phyloP scores from a whole-genome alignment of 2,113 vertebrate species.

The Sinocyclocheilus grahami region DNA sequence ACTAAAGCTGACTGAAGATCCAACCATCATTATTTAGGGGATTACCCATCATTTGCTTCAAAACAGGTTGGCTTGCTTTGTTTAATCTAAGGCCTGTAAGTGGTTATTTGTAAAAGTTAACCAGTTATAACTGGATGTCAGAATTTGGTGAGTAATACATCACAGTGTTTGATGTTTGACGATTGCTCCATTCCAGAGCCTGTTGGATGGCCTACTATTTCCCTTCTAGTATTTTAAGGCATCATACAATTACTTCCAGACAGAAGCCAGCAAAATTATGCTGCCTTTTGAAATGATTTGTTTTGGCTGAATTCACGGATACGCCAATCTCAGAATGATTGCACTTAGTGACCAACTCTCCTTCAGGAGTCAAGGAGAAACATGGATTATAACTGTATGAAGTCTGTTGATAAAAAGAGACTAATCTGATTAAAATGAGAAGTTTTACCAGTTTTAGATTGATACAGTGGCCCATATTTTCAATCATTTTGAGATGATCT shows the following conservation, averaged over 20 bases:
- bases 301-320: background rate
- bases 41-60: background rate
- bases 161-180: background rate
- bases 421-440: background rate
- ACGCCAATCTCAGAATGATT: background rate
- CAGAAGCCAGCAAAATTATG: background rate
- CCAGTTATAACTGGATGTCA: background rate
- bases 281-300: background rate
- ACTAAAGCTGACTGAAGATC: constrained; percentile 39
- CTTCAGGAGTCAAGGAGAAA: background rate
- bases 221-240: background rate
- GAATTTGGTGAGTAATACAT: background rate
- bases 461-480: background rate
- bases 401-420: background rate
- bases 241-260: background rate
- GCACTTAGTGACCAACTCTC: background rate
- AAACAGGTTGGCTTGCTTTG: background rate
- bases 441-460: background rate
- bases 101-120: background rate
- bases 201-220: background rate
- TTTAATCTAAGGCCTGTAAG: background rate
- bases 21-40: background rate
- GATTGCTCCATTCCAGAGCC: background rate
- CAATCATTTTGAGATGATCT: background rate
- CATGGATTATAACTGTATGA: background rate